Evolutionary conservation across 2,113 vertebrate species (phyloP), one percentile per base, ranked within the genome.

Genomic region (Meriones unguiculatus): DNA sequence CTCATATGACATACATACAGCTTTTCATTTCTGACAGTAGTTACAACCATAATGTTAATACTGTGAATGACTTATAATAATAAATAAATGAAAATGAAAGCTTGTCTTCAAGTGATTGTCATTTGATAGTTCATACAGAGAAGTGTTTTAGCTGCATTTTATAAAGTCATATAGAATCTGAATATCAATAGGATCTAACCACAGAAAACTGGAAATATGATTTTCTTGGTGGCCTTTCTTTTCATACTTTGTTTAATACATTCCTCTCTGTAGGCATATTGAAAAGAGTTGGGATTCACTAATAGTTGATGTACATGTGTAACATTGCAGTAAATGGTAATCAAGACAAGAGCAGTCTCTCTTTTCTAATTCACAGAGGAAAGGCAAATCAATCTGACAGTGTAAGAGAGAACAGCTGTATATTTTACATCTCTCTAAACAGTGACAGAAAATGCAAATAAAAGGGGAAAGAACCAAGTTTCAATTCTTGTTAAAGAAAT

Each of bases 251-350:
- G 54, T 95, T 97, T 91, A 14, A 67, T 81, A 54, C 57, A 88
- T 91, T 94, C 94, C 41, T 93, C 97, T 96, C 91, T 59, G 94
- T 90, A 90, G 91, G 96, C n/a, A 64, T 94, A 95, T 94, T 97
- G 89, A 95, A 96, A 97, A 75, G 94, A 87, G 80, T 93, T 91
- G 96, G 75, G 82, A 96, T 96, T 97, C 94, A 94, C 95, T 97
- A 89, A 90, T 84, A 96, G 65, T 91, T 96, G 96, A 96, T 94
- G 70, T 95, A 94, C 94, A 97, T 87, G 86, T 97, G 91, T 97
- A 97, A 93, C 93, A 94, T 94, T 94, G 89, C 93, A 97, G 90
- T 97, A 94, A 97, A 97, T 96, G 95, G 59, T 92, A 96, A 92
- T 97, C 93, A 96, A 96, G 84, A 95, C 84, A 96, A 92, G 94